Conservation (phyloP, 2,888 invertebrate species). For the Nesidiocoris tenuis region DNA sequence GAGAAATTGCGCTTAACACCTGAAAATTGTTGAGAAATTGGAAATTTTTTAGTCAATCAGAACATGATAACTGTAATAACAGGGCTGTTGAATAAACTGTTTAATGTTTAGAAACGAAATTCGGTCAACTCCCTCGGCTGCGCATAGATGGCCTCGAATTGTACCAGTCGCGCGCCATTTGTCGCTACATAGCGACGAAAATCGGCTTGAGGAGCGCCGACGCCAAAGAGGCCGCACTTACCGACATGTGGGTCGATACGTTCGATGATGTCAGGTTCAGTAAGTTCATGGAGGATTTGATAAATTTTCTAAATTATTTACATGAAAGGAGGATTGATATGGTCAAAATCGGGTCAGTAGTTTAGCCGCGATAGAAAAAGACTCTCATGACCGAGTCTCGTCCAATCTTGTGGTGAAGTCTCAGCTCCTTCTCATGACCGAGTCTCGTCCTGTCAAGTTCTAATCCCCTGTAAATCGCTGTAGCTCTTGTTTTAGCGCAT, state of each 20-base stretch:
- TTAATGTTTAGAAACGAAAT: constrained; percentile 18
- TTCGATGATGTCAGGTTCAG: constrained; percentile 16
- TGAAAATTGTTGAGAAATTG: no score
- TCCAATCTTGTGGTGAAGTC: no score
- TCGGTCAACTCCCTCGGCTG: constrained; percentile 13
- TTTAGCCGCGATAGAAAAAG: not conserved
- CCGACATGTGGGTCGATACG: constrained; percentile 29
- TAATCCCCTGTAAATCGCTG: no score
- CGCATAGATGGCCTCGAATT: constrained; percentile 10
- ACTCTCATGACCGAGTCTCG: not conserved
- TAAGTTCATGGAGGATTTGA: not conserved
- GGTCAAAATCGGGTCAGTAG: not conserved
- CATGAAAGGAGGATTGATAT: not conserved
- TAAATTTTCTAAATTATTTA: not conserved
- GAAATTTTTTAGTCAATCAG: no score
- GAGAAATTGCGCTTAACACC: no score
- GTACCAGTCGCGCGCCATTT: constrained; percentile 25
- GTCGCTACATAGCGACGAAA: constrained; percentile 17
- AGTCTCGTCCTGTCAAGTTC: no score
- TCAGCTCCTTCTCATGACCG: no score
- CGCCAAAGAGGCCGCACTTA: constrained; percentile 5
- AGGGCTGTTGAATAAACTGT: no score
- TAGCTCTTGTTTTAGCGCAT: no score
- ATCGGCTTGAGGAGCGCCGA: not conserved
- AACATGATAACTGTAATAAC: no score